Base-by-base conservation (phyloP, 2,113 vertebrate species). In the Gadus chalcogrammus region DNA sequence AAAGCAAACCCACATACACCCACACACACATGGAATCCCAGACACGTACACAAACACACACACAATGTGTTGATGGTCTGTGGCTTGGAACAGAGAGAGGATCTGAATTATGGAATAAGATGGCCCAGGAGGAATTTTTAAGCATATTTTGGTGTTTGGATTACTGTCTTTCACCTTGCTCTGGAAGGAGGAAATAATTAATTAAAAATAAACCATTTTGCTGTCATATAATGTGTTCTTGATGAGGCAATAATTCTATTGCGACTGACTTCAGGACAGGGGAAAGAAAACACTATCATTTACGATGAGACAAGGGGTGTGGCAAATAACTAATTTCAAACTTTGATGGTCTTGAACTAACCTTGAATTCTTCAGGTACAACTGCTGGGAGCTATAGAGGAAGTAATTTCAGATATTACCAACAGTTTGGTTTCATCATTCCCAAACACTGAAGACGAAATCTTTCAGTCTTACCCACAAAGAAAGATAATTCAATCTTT, bases 321-420 rank as follows among this genome's bases (percentile, higher is more conserved):
- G n/a, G 80, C 65, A 84, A 76, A 73, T 80, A 80, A 82, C 9
- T 58, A 13, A 48, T 82, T n/a, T 85, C 77, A 81, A 81, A 80
- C 78, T 85, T 81, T 79, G 58, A 78, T 69, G 76, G 75, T 82
- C 75, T 78, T 77, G 82, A 78, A 64, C 73, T 84, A 85, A 80
- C 84, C 87, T 88, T 91, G 87, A 79, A 89, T 86, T 88, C 87
- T 83, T 84, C 77, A 79, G 79, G 71, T 70, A 74, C 85, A 84
- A 80, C 78, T 74, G 87, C 78, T 74, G 87, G 75, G 83, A 85
- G 59, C 60, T 68, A 66, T 79, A 80, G 66, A 84, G 76, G 85
- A 88, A 84, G 90, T 90, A 73, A 89, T 90, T 88, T 88, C 73
- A 83, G 70, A 90, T 87, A 89, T 89, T 89, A 90, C 73, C 79